Base-by-base conservation (phyloP, 2,113 vertebrate genomes). In the Labeo rohita region DNA sequence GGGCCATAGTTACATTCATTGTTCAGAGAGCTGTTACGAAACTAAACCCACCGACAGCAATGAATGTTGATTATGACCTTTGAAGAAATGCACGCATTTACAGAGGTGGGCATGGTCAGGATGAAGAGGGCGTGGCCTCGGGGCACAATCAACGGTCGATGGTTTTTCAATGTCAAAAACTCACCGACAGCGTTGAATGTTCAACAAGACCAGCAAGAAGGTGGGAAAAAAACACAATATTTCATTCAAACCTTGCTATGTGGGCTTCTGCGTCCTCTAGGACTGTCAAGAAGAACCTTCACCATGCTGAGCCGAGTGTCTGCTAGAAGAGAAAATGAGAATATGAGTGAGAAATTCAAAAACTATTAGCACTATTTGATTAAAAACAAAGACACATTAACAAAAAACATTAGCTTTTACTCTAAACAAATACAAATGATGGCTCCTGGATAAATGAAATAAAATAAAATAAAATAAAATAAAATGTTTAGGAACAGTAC, bases 11-110 rank as follows among this genome's bases (percentile, higher is more conserved):
- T 97, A 96, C 98, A 99, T 97, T 99, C 98, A 99, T 99, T 97
- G 97, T 98, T 97, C 98, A 98, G 97, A 96, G 98, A 99, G 98
- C 97, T 99, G 97, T 96, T 96, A 95, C 95, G 97, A 92, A 95
- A 95, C 96, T 95, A 96, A 99, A 99, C 98, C 98, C 98, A 99
- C 98, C 97, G 98, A 99, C 98, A 99, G 98, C 98, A 99, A 99
- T 99, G 98, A 99, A 99, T 99, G 98, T 99, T 98, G 96, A 99
- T 98, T 98, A 97, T 98, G 97, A 97, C 97, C 97, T 97, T 98
- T 96, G 92, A 90, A 92, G 84, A 49, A 28, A 43, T 68, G 13
- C 9, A 80, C 49, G 0, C 4, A 21, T 78, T 4, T 75, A 8
- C 21, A 3, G 54, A 28, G 65, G 9, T 45, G 84, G 50, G 39